Base-by-base conservation (phyloP, 2,888 invertebrate genomes). In the Polietes domitor region DNA sequence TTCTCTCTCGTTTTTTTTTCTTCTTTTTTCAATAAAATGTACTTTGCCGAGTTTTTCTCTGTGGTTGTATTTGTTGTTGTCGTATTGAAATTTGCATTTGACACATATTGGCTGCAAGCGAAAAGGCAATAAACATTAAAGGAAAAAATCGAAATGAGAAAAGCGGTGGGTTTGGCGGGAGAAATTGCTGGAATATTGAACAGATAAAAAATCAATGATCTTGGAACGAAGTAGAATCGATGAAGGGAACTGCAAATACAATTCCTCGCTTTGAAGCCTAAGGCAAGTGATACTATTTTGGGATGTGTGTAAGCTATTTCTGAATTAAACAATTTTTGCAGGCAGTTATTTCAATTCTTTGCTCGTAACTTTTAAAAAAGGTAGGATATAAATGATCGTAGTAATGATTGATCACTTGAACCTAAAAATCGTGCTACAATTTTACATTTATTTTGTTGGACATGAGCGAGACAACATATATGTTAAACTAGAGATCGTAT, bases 91-190 rank as follows among this genome's bases (percentile, higher is more conserved):
- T 85, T 85, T 81, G 77, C 76, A 83, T 85, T 82, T 83, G 83
- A 79, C 85, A 85, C 78, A 85, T 85, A 86, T 83, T 84, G 80
- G 80, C 71, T 58, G 71, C 78, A 58, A 78, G 50, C 68, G 76
- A 75, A 80, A 79, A 79, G 78, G 71, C 73, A 77, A 77, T 81
- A 85, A 85, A 77, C 28, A 58, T 68, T 50, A 9, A 70, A 55
- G 2, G 24, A 68, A 41, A 78, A 41, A 78, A 50, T 26, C 68
- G 37, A 19, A 68, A 24, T 41, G 24, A 24, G 43, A 68, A 65
- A 68, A 68, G 12, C 10, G n/a, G 24, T 19, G 24, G 12, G 28
- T 68, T 41, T 24, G 68, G 15, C n/a, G n/a, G n/a, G n/a, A 24
- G 5, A n/a, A 24, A 68, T 24, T 43, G 24, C 68, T 2, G 65